Evolutionary conservation across 2,888 invertebrate genomes (phyloP).

Genomic region (Euplexia lucipara): DNA sequence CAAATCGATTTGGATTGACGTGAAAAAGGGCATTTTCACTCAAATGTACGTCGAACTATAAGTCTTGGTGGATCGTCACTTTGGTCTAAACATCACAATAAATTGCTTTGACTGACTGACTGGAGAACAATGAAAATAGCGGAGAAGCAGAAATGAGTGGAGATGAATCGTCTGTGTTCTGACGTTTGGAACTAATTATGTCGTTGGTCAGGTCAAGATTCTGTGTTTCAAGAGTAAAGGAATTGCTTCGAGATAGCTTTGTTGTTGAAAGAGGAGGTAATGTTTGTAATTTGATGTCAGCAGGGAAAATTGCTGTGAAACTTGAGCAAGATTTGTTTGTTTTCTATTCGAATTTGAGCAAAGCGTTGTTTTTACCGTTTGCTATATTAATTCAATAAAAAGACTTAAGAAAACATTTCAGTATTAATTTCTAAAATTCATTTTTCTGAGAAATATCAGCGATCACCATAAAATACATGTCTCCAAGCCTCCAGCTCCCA

Average conservation of each 20-base stretch:
- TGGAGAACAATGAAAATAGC: conserved; percentile 39
- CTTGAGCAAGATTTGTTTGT: neutral
- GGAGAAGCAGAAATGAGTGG: conserved; percentile 15
- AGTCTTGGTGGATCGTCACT: conserved; percentile 63
- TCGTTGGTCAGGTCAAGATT: conserved; percentile 4
- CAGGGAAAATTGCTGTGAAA: neutral
- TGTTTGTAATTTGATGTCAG: neutral
- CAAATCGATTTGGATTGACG: conserved; percentile 67
- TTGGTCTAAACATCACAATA: conserved; percentile 78
- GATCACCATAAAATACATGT: conserved; percentile 49
- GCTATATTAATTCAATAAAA: neutral
- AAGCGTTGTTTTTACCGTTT: neutral
- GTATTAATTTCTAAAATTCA: conserved; percentile 21
- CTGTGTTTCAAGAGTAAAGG: neutral
- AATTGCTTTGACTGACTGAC: conserved; percentile 79
- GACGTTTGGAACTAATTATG: conserved; percentile 37
- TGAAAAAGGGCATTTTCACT: conserved; percentile 59
- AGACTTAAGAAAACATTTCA: neutral
- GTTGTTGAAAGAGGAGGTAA: neutral
- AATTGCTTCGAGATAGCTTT: neutral
- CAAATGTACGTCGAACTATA: conserved; percentile 60
- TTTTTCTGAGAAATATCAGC: conserved; percentile 27
- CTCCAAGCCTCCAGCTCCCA: neutral
- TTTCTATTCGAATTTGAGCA: neutral
- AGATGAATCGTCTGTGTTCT: conserved; percentile 23